Evolutionary conservation across 1,140 invertebrate species (phyloP).

Genomic region (Steinernema khuongi): DNA sequence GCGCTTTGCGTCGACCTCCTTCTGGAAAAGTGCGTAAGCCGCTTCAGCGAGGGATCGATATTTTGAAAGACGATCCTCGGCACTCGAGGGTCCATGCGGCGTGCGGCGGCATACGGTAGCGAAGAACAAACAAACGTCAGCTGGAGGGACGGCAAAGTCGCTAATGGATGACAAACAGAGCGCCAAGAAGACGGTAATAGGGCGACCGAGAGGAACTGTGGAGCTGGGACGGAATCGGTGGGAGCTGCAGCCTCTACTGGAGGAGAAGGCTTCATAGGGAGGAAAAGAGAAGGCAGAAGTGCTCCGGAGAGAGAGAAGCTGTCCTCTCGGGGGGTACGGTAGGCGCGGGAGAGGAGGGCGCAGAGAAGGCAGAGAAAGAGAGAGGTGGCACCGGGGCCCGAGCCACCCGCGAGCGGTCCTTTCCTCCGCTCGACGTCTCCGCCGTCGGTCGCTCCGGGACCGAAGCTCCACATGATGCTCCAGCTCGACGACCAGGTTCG

Average conservation of each 20-base stretch:
- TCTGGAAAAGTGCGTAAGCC: not conserved
- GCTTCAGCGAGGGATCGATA: not conserved
- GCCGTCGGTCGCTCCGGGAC: not conserved
- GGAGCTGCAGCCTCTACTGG: too few relatives aligned
- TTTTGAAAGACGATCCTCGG: not conserved
- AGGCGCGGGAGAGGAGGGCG: too few relatives aligned
- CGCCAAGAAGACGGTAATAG: not conserved
- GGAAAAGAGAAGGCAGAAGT: not conserved
- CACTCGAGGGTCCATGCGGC: not conserved
- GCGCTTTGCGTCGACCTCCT: too few relatives aligned
- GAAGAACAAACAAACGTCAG: slow-evolving; percentile 11
- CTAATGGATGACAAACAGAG: not conserved
- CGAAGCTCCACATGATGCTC: not conserved
- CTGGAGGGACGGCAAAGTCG: not conserved
- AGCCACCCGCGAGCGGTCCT: not conserved
- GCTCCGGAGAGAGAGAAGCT: not conserved
- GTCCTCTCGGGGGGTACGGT: too few relatives aligned
- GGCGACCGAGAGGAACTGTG: not conserved
- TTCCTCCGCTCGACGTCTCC: not conserved
- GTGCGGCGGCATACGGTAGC: slow-evolving; percentile 6
- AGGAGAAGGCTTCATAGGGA: too few relatives aligned
- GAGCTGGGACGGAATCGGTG: not conserved
- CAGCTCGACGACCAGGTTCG: slow-evolving; percentile 21
- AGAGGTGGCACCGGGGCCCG: not conserved
- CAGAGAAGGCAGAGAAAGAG: not conserved